Evolutionary conservation across 1,140 invertebrate species (phyloP), one percentile per base, ranked within the genome.

Genomic region (Delia radicum): DNA sequence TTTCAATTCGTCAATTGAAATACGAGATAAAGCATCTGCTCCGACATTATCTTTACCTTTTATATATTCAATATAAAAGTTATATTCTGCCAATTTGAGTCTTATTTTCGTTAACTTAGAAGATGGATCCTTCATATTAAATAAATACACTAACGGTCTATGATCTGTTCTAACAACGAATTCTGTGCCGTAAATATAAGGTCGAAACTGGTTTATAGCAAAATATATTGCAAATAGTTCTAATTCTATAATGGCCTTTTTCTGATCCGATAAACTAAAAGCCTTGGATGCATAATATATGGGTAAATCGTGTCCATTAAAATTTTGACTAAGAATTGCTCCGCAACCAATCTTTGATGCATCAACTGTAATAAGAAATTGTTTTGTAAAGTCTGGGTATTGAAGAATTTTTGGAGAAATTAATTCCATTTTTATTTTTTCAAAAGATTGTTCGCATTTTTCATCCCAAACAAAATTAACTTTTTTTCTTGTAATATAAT

Each of bases 351-450:
- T 10, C 13, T 63, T 63, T 28, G 61, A 63, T 12, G 26, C 61
- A 42, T 71, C 67, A 3, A 37, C 31, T 18, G 67, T 71, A 33
- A 71, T 33, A n/a, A 71, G 18, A 28, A 71, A 71, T 71, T 31
- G 29, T 29, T 71, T 71, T 71, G 28, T 37, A 37, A 71, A 71
- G 37, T 71, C 29, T 42, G 67, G 28, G 6, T 71, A 71, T 37
- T 71, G 67, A 24, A 33, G 67, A 27, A 71, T 42, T 71, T 31
- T 31, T 31, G 67, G 29, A 21, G 67, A 33, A 21, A 67, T 27
- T 28, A 67, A 26, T 18, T 67, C 7, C 12, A 13, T n/a, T 29
- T 67, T 67, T 8, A 71, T 26, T 21, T 21, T 31, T 33, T 71
- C 67, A 2, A 71, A 71, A 37, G 67, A 31, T 37, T 71, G 21